Percentiles rank a stretch among this genome's conserved stretches.
These are phyloP conservation scores for Apis laboriosa DNA, from an alignment of 1,140 invertebrate genomes.

Conservation along the genomic window DNA sequence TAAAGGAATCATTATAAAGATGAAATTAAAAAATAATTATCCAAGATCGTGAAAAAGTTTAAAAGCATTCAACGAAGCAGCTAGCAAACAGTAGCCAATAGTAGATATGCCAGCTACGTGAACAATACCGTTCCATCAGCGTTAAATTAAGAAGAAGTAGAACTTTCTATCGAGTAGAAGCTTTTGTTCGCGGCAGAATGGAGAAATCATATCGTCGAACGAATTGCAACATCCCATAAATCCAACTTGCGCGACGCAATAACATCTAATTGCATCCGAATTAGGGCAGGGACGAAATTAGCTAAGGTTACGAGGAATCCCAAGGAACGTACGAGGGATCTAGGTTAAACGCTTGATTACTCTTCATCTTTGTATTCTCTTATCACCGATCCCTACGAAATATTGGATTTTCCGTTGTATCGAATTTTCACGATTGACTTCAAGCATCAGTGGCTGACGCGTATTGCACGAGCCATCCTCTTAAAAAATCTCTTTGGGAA, in stretches of 20 bases:
- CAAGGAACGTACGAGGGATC: not conserved
- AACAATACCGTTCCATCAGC: conserved; percentile 37
- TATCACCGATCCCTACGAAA: conserved; percentile 14
- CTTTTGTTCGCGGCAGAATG: not conserved
- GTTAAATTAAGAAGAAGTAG: conserved; percentile 45
- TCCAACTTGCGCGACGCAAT: conserved; percentile 1
- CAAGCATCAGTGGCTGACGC: not conserved
- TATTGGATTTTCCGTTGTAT: conserved; percentile 29
- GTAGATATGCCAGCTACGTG: conserved; percentile 1
- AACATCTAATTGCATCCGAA: conserved; percentile 34
- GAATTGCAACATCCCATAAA: not conserved
- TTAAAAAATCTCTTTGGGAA: not conserved
- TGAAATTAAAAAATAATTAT: not conserved
- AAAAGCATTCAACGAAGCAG: not conserved
- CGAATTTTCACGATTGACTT: conserved; percentile 29
- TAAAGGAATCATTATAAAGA: too few species aligned
- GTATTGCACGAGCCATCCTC: not conserved
- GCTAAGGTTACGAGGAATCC: conserved; percentile 8
- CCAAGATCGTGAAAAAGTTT: not conserved
- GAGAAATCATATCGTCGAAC: not conserved
- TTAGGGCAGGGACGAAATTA: conserved; percentile 26
- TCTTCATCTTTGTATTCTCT: conserved; percentile 20
- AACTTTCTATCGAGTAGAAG: conserved; percentile 6
- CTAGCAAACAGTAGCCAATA: not conserved
- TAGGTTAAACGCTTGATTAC: conserved; percentile 40